Base-by-base conservation (phyloP, 2,113 vertebrate genomes). In the Brachionichthys hirsutus region DNA sequence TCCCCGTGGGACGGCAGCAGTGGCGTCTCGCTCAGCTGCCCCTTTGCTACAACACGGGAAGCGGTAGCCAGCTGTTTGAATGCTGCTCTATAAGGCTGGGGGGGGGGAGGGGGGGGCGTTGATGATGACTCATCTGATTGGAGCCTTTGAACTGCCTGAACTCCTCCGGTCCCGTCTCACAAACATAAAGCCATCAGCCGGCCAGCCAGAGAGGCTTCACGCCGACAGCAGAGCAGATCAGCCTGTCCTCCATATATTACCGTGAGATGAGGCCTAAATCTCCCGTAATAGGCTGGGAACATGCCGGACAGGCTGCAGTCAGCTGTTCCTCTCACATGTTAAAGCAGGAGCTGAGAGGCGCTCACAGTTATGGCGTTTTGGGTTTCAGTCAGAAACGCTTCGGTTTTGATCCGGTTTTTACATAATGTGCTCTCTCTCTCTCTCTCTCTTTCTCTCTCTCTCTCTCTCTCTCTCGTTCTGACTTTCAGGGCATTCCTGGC, bases 401-500 rank as follows among this genome's bases (percentile, higher is more conserved):
- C n/a, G 24, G 24, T 57, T 67, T 42, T 57, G 14, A 62, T 8
- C 62, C 57, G 55, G 49, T 38, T 34, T 55, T 11, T 18, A 54
- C 17, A 35, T n/a, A n/a, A n/a, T n/a, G n/a, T 61, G 43, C 41
- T 30, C 49, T 34, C 18, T 40, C 35, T 13, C 12, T 12, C 18
- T 35, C 14, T 36, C 62, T 71, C 30, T 16, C 46, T 17, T 52
- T 19, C 45, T 48, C 59, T 65, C 62, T 58, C 8, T 55, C 78
- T 78, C 64, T 54, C 54, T 49, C 63, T 70, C 34, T 61, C 17
- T 75, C 61, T 69, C 72, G 24, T 68, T 65, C 62, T 64, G 6
- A 55, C 82, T 90, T 84, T 34, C 77, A 99, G 97, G 97, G 97
- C 74, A 91, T 92, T 81, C 93, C 94, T 70, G 97, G 97, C 57